A percentile compares a stretch with the other conserved stretches of the same genome.
Evolutionary conservation across 1,140 invertebrate genomes (phyloP).

Genomic region (Achroia grisella): DNA sequence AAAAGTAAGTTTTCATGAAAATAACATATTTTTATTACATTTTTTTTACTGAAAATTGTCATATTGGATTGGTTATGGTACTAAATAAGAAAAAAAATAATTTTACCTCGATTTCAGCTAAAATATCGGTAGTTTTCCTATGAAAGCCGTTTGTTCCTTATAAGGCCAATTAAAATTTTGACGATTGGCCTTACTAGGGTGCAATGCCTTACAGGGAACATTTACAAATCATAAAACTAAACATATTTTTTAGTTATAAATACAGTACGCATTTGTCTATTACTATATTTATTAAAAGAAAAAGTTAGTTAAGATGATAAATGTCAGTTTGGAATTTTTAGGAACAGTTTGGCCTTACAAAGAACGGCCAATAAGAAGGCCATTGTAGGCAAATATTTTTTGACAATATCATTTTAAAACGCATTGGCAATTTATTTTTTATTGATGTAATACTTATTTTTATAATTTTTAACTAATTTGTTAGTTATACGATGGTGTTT

Average conservation of each 20-base stretch:
- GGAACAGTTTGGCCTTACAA: no score
- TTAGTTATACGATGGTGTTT: no score
- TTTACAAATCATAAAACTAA: constrained; percentile 9
- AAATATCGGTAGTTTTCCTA: constrained; percentile 15
- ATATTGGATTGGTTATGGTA: constrained; percentile 15
- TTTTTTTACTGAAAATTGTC: constrained; percentile 16
- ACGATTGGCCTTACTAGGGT: constrained; percentile 23
- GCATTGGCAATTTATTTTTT: no score
- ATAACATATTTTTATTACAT: constrained; percentile 12
- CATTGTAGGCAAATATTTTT: no score
- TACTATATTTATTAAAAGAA: no score
- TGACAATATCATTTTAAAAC: no score
- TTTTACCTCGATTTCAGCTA: constrained; percentile 14
- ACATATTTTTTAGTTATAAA: constrained; percentile 6
- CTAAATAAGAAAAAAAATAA: constrained; percentile 13
- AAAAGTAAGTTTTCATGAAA: constrained; percentile 15
- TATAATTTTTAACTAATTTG: no score
- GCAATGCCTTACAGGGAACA: constrained; percentile 20
- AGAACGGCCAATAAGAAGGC: no score
- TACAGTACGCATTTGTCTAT: no score
- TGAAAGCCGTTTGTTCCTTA: constrained; percentile 21
- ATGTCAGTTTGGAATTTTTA: no score
- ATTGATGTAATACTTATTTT: no score
- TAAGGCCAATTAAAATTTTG: constrained; percentile 24
- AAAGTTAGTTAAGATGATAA: no score